Conservation (phyloP, 1,140 invertebrate species). For the Drosophila tani region DNA sequence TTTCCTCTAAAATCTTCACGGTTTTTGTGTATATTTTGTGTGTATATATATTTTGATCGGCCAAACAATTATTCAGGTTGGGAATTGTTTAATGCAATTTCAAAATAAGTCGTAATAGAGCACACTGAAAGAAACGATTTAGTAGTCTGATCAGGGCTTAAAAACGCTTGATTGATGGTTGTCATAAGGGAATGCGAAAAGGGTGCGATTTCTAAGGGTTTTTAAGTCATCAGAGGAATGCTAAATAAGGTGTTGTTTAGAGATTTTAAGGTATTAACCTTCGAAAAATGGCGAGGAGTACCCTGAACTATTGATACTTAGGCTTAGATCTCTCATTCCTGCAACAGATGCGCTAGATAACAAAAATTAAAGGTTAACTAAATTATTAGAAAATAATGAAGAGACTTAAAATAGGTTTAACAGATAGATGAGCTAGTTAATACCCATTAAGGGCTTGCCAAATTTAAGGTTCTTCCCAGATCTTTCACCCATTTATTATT, state of each 20-base stretch:
- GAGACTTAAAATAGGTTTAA: background rate
- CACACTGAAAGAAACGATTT: slow-evolving; percentile 2
- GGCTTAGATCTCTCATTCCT: too few relatives aligned
- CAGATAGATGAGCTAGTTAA: background rate
- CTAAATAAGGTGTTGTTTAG: background rate
- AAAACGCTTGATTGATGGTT: background rate
- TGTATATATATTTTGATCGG: slow-evolving; percentile 33
- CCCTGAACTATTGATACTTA: too few relatives aligned
- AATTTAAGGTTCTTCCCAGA: slow-evolving; percentile 1
- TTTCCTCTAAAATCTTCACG: slow-evolving; percentile 19
- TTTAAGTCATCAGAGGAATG: background rate
- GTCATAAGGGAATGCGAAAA: background rate
- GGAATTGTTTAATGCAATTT: slow-evolving; percentile 19
- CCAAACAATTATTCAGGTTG: slow-evolving; percentile 28
- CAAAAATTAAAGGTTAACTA: too few relatives aligned
- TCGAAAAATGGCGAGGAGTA: too few relatives aligned
- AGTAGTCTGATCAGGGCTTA: slow-evolving; percentile 16
- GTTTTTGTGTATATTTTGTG: slow-evolving; percentile 14
- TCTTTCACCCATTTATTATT: too few relatives aligned
- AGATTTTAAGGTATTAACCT: too few relatives aligned
- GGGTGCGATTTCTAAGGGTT: background rate
- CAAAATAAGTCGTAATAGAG: slow-evolving; percentile 8
- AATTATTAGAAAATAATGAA: background rate
- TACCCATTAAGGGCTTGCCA: too few relatives aligned
- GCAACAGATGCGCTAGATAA: too few relatives aligned